Evolutionary conservation across 2,113 vertebrate genomes (phyloP).

Genomic region (Syrrhaptes paradoxus): DNA sequence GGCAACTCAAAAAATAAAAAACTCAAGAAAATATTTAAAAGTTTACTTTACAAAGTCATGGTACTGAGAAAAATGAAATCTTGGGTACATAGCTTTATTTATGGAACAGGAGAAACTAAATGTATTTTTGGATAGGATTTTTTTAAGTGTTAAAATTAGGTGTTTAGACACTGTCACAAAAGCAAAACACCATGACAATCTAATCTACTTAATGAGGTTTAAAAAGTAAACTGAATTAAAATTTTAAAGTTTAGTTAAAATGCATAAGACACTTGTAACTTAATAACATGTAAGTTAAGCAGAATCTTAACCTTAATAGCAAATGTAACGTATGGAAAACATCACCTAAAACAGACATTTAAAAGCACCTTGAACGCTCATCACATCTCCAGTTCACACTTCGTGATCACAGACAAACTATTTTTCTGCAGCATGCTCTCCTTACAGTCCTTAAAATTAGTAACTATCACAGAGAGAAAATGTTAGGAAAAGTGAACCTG

Average conservation of each 20-base stretch:
- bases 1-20: background rate
- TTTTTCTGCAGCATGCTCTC: background rate
- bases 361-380: background rate
- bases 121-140: background rate
- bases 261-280: background rate
- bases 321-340: background rate
- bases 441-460: background rate
- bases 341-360: background rate
- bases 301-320: background rate
- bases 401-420: rapidly evolving
- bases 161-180: background rate
- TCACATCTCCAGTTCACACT: background rate
- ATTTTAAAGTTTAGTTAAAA: background rate
- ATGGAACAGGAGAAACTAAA: background rate
- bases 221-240: background rate
- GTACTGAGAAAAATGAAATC: background rate
- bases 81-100: background rate
- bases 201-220: background rate
- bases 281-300: background rate
- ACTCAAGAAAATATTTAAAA: background rate
- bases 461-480: background rate
- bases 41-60: background rate
- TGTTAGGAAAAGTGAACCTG: background rate
- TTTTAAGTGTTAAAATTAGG: background rate
- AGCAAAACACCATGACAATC: background rate